Evolutionary conservation across 2,797 vertebrate genomes (phyloP), one percentile per base, ranked within the genome.

Genomic region (Falco concolor): DNA sequence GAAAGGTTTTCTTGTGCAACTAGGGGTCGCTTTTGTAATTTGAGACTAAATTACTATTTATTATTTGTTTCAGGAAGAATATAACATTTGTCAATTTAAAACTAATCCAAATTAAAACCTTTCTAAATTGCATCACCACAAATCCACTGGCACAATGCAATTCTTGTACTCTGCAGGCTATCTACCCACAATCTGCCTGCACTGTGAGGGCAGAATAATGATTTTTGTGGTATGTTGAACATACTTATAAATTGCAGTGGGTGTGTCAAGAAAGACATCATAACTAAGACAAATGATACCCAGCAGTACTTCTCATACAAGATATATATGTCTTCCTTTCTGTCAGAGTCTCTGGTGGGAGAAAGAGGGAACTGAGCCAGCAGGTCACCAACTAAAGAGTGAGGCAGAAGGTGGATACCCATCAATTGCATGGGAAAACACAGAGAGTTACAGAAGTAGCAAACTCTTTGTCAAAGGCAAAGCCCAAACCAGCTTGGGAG

Each of bases 281-380:
- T 61, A 79, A 87, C 54, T 65, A 77, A 88, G 73, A 78, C 5
- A 81, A 81, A 81, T 52, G 8, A 50, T 52, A 75, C 44, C 36
- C 52, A 87, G 44, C 18, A 59, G 17, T 28, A 49, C 27, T 84
- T 34, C 38, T 79, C 30, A 42, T 23, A 38, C 8, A 20, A 10
- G 40, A 17, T 50, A 61, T 22, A 25, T 34, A 30, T 12, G 2
- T 24, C 28, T 72, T 27, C 11, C 8, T 76, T 74, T 77, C 56
- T 81, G 12, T 38, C 0, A 0, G 45, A 59, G n/a, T n/a, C 42
- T 75, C 70, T 30, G 4, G 6, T 5, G 9, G 7, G 4, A 38
- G n/a, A 44, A 74, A 49, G 32, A 84, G 21, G 40, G 27, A 69
- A 57, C 16, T 12, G 14, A 90, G 36, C 3, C 32, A 67, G 27